Evolutionary conservation across 64 coral and sea anemone species (phyloP).

Genomic region (Montipora sp.): DNA sequence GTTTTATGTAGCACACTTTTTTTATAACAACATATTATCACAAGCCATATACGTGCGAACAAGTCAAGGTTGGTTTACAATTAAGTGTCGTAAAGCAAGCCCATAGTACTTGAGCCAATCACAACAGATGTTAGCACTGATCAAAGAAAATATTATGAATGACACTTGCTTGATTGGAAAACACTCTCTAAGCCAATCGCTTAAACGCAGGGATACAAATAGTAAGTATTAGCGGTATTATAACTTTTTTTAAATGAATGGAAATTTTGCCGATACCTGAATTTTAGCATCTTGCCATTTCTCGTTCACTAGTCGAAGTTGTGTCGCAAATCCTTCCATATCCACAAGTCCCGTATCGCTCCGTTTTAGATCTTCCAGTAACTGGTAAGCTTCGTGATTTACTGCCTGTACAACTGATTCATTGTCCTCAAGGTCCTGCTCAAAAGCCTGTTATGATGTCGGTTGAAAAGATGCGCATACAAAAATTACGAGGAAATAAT

Average conservation of each 20-base stretch:
- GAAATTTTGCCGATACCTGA: background rate
- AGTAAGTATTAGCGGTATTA: background rate
- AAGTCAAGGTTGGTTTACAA: too few relatives aligned
- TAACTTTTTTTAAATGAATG: too few relatives aligned
- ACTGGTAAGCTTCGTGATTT: slow-evolving; percentile 72
- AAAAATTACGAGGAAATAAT: background rate
- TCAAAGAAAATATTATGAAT: too few relatives aligned
- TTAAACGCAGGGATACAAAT: too few relatives aligned
- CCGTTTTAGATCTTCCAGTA: slow-evolving; percentile 81
- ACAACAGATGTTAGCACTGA: too few relatives aligned
- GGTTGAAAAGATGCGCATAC: background rate
- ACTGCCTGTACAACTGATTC: slow-evolving; percentile 71
- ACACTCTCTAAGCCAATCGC: too few relatives aligned
- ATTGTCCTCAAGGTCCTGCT: slow-evolving; percentile 73
- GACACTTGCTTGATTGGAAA: too few relatives aligned
- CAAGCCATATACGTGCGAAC: too few relatives aligned
- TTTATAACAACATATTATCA: too few relatives aligned
- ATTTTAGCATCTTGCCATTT: slow-evolving; percentile 44
- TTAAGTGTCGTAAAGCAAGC: too few relatives aligned
- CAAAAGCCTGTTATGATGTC: slow-evolving; percentile 50
- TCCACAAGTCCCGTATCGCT: slow-evolving; percentile 76
- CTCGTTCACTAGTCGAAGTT: slow-evolving; percentile 65
- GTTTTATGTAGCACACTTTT: too few relatives aligned
- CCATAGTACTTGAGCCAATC: too few relatives aligned
- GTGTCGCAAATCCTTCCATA: slow-evolving; percentile 75